A percentile compares a stretch with the other conserved stretches of the same genome.
Evolutionary conservation across 1,140 invertebrate genomes (phyloP).

Genomic region (Phymastichus coffea): DNA sequence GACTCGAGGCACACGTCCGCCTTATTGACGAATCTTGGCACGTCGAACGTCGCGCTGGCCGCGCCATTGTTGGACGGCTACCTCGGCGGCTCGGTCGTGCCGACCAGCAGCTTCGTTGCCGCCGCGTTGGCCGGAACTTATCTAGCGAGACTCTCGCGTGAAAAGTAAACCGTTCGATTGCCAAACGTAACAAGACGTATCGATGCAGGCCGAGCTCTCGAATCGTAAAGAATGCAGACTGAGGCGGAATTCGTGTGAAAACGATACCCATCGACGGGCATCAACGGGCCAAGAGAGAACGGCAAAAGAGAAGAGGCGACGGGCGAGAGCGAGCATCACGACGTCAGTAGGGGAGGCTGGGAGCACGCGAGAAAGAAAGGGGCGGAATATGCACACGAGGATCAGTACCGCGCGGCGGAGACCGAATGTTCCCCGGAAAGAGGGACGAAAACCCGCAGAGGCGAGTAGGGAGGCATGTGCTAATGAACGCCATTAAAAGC

Average conservation of each 20-base stretch:
- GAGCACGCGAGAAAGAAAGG: conserved; percentile 19
- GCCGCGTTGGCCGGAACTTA: neutral
- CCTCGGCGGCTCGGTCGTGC: no score
- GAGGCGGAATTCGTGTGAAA: conserved; percentile 27
- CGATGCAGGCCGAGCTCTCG: no score
- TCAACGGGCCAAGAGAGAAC: neutral
- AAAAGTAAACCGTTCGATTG: no score
- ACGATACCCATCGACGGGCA: conserved; percentile 21
- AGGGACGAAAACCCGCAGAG: conserved; percentile 33
- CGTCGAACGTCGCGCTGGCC: neutral
- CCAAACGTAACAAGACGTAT: no score
- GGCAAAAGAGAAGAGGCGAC: neutral
- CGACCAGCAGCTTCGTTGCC: neutral
- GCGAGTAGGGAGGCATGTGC: conserved; percentile 45
- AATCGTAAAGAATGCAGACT: conserved; percentile 25
- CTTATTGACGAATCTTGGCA: conserved; percentile 16
- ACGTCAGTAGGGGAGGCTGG: neutral
- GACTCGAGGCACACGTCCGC: neutral
- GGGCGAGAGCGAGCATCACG: neutral
- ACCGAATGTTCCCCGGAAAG: conserved; percentile 6
- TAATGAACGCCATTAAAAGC: conserved; percentile 59
- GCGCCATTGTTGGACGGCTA: neutral
- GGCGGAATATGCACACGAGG: conserved; percentile 15
- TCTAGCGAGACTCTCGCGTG: no score
- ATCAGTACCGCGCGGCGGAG: neutral